These are phyloP conservation scores for Carpatolechia fugitivella DNA, from an alignment of 2,888 invertebrate genomes.

Conservation along the genomic window DNA sequence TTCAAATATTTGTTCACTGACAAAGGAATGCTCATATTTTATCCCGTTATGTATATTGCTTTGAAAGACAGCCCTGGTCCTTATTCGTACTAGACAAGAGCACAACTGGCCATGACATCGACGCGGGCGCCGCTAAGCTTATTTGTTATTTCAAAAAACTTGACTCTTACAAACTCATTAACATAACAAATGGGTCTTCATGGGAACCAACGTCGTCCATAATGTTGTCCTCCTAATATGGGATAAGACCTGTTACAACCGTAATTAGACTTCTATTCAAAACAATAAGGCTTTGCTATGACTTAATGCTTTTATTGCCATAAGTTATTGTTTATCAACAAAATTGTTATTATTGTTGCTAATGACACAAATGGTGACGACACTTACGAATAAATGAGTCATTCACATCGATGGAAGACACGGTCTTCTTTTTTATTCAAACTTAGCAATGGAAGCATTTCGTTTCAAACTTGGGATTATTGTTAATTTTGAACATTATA, in stretches of 20 bases:
- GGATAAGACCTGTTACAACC: not conserved
- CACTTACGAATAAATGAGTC: no score
- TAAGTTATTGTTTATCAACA: no score
- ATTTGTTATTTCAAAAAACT: conserved; percentile 3
- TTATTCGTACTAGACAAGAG: not conserved
- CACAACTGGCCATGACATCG: conserved; percentile 8
- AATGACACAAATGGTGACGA: no score
- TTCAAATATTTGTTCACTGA: no score
- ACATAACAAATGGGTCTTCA: conserved; percentile 6
- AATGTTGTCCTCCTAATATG: not conserved
- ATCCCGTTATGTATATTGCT: no score
- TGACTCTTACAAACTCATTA: not conserved
- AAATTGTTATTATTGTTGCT: no score
- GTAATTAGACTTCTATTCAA: not conserved
- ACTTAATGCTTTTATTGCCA: no score
- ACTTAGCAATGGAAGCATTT: no score
- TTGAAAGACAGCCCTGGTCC: not conserved
- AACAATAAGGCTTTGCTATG: not conserved
- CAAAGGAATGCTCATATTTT: no score
- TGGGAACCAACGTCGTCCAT: conserved; percentile 1
- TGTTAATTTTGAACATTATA: not conserved
- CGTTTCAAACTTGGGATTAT: not conserved
- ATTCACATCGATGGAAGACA: no score
- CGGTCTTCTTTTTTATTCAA: no score
- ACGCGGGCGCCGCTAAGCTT: conserved; percentile 4